Conservation (phyloP, 1,140 invertebrate species). For the Notospermus geniculatus region DNA sequence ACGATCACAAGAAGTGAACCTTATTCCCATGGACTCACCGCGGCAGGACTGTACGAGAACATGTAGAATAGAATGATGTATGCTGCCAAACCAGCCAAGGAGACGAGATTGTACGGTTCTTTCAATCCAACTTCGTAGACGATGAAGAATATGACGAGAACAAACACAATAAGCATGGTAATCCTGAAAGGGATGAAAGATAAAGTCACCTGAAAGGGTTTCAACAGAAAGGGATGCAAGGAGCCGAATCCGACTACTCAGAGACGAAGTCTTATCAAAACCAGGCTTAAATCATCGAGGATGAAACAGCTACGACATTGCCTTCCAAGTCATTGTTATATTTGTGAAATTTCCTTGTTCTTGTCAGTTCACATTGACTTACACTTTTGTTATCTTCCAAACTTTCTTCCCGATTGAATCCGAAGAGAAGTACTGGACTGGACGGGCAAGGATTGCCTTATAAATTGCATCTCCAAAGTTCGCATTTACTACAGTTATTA, state of each 20-base stretch:
- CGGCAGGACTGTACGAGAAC: conserved; percentile 33
- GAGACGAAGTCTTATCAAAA: too few relatives aligned
- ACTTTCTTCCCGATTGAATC: neutral
- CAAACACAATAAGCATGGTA: neutral
- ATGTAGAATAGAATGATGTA: conserved; percentile 34
- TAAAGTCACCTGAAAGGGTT: too few relatives aligned
- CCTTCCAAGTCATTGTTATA: too few relatives aligned
- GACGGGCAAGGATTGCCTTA: neutral
- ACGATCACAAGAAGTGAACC: too few relatives aligned
- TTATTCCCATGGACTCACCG: too few relatives aligned
- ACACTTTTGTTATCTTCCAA: conserved; percentile 1
- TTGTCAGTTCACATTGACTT: neutral
- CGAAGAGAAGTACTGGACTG: neutral
- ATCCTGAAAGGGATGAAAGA: too few relatives aligned
- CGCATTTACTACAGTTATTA: neutral
- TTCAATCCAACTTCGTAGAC: conserved; percentile 24
- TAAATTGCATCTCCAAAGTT: neutral
- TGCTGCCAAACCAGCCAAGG: conserved; percentile 26
- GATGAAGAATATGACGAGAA: conserved; percentile 9
- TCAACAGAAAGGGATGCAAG: too few relatives aligned
- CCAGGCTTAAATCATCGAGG: too few relatives aligned
- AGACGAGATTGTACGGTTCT: conserved; percentile 34
- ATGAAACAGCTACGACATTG: too few relatives aligned
- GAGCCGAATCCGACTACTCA: too few relatives aligned
- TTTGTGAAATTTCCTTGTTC: too few relatives aligned